Evolutionary conservation across 2,113 vertebrate genomes (phyloP).

Genomic region (Scartelaos histophorus): DNA sequence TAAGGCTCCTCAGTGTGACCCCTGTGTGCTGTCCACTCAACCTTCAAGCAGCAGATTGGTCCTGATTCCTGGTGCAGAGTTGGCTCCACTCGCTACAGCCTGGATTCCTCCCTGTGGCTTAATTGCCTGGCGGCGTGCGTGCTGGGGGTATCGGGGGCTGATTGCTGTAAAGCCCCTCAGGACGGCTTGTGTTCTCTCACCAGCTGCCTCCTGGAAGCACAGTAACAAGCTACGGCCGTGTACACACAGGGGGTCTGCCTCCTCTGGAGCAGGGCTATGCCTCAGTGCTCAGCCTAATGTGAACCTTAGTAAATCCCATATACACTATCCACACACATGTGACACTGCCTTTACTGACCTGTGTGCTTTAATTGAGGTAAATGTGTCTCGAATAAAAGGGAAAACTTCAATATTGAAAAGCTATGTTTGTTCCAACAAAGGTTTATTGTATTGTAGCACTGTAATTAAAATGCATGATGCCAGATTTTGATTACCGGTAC

Average conservation of each 20-base stretch:
- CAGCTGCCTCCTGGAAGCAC: conserved; percentile 62
- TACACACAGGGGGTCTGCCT: conserved; percentile 54
- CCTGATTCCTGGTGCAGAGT: conserved; percentile 22
- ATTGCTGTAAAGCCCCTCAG: conserved; percentile 62
- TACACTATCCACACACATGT: conserved; percentile 12
- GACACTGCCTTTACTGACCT: conserved; percentile 29
- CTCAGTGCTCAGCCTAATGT: conserved; percentile 56
- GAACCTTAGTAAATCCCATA: conserved; percentile 55
- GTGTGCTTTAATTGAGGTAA: conserved; percentile 13
- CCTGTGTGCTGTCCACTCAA: conserved; percentile 29
- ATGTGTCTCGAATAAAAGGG: not conserved
- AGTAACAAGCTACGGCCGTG: conserved; percentile 68
- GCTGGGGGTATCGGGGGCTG: conserved; percentile 48
- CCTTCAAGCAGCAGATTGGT: conserved; percentile 27
- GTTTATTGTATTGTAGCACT: not conserved
- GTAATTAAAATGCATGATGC: not conserved
- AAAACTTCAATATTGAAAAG: not conserved
- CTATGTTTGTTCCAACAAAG: not conserved
- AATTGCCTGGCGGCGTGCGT: conserved; percentile 44
- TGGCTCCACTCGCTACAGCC: conserved; percentile 10
- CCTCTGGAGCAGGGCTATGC: conserved; percentile 52
- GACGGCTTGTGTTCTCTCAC: conserved; percentile 61
- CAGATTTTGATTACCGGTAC: not conserved
- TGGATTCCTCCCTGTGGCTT: conserved; percentile 31
- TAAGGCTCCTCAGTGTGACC: conserved; percentile 69